Percentiles rank a stretch among this genome's conserved stretches.
phyloP scores from a whole-genome alignment of 2,888 invertebrate species.

The Melinaea marsaeus region DNA sequence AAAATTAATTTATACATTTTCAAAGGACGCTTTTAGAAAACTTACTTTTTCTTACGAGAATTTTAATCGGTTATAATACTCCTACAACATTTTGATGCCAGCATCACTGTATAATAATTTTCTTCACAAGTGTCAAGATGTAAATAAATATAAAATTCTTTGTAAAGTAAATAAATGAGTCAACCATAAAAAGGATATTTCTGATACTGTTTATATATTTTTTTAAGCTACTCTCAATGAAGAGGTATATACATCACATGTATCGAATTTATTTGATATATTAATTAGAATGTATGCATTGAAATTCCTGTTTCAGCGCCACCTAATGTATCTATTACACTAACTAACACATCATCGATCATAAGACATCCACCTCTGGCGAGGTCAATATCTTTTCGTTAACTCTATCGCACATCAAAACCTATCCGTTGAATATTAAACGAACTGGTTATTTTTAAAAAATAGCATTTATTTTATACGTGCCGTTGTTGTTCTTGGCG shows the following conservation, averaged over 20 bases:
- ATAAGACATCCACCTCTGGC: slow-evolving; percentile 62
- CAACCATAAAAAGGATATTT: no score
- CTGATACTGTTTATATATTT: no score
- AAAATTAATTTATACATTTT: no score
- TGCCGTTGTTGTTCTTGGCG: slow-evolving; percentile 24
- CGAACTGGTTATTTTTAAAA: slow-evolving; percentile 48
- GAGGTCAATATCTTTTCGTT: slow-evolving; percentile 71
- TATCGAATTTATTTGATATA: neutral
- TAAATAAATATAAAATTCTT: no score
- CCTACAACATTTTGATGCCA: no score
- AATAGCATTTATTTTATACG: slow-evolving; percentile 30
- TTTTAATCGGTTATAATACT: no score
- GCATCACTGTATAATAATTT: no score
- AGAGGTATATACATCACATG: slow-evolving; percentile 10
- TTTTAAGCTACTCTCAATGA: slow-evolving; percentile 43
- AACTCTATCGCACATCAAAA: slow-evolving; percentile 55
- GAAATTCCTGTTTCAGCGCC: slow-evolving; percentile 56
- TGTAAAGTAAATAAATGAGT: no score
- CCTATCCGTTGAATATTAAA: slow-evolving; percentile 58
- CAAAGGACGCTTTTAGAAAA: no score
- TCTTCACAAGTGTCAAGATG: no score
- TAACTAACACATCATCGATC: slow-evolving; percentile 64
- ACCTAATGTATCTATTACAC: slow-evolving; percentile 47
- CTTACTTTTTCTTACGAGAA: no score
- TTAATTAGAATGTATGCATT: slow-evolving; percentile 18